A percentile compares a stretch with the other conserved stretches of the same genome.
phyloP scores from a whole-genome alignment of 2,113 vertebrate genomes.

The Phylloscopus whistleri region DNA sequence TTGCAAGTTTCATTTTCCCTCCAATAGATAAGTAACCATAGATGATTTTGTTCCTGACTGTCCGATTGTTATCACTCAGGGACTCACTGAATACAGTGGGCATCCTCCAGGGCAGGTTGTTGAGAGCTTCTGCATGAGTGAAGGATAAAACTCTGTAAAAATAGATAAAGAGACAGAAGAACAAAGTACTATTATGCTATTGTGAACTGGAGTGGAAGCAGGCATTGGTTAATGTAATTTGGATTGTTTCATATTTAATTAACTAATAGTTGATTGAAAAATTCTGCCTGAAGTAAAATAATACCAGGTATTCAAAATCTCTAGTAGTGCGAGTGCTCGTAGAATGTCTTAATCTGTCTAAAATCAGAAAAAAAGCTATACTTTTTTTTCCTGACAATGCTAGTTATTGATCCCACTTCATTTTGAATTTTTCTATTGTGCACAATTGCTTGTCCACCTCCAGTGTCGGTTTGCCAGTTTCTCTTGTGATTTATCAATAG shows the following conservation, averaged over 20 bases:
- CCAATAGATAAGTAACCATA: not conserved
- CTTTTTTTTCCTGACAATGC: not conserved
- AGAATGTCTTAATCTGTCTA: not conserved
- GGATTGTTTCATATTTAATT: slow-evolving; percentile 41
- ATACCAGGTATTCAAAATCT: not conserved
- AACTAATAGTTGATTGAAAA: slow-evolving; percentile 17
- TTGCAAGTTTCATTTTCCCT: not conserved
- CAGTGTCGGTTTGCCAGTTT: not conserved
- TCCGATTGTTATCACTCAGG: not conserved
- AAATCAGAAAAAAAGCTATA: not conserved
- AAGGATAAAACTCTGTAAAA: not conserved
- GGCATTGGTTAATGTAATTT: slow-evolving; percentile 2
- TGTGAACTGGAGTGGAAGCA: not conserved
- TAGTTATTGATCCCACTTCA: not conserved
- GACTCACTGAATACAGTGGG: not conserved
- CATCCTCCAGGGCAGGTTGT: not conserved
- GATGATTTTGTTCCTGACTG: not conserved
- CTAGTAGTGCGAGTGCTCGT: not conserved
- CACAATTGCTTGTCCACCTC: not conserved
- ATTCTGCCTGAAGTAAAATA: slow-evolving; percentile 1
- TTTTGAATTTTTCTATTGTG: slow-evolving; percentile 26
- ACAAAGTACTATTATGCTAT: not conserved
- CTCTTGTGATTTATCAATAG: slow-evolving; percentile 31
- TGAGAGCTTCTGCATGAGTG: not conserved
- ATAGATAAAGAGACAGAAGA: not conserved